These are phyloP conservation scores for Phylloscopus trochiloides DNA, from an alignment of 2,113 vertebrate genomes.

Conservation along the genomic window DNA sequence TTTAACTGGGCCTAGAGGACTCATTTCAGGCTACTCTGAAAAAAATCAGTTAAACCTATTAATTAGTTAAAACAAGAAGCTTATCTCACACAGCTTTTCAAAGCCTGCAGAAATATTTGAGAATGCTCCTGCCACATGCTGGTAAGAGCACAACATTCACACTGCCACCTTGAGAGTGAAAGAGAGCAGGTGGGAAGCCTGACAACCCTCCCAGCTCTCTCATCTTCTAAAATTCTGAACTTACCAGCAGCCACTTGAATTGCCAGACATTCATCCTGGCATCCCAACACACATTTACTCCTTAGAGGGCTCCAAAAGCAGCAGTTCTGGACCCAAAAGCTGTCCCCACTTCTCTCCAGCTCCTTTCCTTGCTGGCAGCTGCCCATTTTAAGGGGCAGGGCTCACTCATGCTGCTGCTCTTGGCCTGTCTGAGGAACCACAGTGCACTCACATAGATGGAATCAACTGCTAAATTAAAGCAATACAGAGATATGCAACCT, in stretches of 20 bases:
- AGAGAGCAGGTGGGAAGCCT: not conserved
- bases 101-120: not conserved
- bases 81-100: not conserved
- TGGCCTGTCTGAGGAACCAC: not conserved
- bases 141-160: not conserved
- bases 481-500: not conserved
- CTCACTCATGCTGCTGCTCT: not conserved
- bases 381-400: not conserved
- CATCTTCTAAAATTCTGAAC: not conserved
- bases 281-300: not conserved
- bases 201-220: not conserved
- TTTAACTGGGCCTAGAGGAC: not conserved
- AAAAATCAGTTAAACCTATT: not conserved
- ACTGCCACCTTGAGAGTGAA: not conserved
- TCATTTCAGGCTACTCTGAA: not conserved
- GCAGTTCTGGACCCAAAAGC: not conserved
- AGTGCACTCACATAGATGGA: rapidly evolving
- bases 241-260: not conserved
- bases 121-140: not conserved
- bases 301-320: not conserved
- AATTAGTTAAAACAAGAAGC: not conserved
- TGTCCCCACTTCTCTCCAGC: not conserved
- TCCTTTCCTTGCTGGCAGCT: not conserved
- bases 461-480: not conserved
- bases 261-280: not conserved